Evolutionary conservation across 2,888 invertebrate species (phyloP).

Genomic region (Iphiclides podalirius): DNA sequence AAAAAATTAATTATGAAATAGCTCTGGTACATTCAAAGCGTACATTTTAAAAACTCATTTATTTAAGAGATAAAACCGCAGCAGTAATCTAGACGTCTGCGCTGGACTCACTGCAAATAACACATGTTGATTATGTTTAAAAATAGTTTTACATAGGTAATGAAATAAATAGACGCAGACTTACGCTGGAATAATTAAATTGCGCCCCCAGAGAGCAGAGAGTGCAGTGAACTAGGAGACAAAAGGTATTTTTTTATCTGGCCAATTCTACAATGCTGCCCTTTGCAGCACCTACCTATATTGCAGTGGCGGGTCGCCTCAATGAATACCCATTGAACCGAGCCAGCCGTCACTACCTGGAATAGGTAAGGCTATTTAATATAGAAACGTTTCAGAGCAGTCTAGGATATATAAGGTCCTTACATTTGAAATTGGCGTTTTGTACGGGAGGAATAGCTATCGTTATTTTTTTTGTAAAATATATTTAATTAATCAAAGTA

Average conservation of each 20-base stretch:
- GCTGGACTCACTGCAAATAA: slow-evolving; percentile 1
- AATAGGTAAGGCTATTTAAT: slow-evolving; percentile 37
- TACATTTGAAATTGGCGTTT: no score
- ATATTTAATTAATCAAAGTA: no score
- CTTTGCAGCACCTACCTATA: slow-evolving; percentile 50
- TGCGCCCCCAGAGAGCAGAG: slow-evolving; percentile 13
- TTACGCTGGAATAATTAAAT: slow-evolving; percentile 1
- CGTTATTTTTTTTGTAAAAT: no score
- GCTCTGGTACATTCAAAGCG: not conserved
- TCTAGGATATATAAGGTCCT: not conserved
- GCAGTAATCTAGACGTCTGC: slow-evolving; percentile 11
- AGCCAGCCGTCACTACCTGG: slow-evolving; percentile 44
- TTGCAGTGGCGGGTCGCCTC: slow-evolving; percentile 45
- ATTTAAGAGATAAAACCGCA: slow-evolving; percentile 2
- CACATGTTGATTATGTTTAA: slow-evolving; percentile 8
- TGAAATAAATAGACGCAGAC: slow-evolving; percentile 3
- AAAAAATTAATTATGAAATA: not conserved
- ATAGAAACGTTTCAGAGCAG: not conserved
- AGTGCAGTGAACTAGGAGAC: slow-evolving; percentile 41
- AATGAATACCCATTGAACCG: slow-evolving; percentile 68
- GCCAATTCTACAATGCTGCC: slow-evolving; percentile 37
- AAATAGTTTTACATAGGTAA: not conserved
- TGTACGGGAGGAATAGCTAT: no score
- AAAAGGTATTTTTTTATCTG: slow-evolving; percentile 42
- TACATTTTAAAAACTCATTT: slow-evolving; percentile 12